Percentiles rank a stretch among this genome's conserved stretches.
phyloP scores from a whole-genome alignment of 2,797 vertebrate species.

The Darevskia nairensis region DNA sequence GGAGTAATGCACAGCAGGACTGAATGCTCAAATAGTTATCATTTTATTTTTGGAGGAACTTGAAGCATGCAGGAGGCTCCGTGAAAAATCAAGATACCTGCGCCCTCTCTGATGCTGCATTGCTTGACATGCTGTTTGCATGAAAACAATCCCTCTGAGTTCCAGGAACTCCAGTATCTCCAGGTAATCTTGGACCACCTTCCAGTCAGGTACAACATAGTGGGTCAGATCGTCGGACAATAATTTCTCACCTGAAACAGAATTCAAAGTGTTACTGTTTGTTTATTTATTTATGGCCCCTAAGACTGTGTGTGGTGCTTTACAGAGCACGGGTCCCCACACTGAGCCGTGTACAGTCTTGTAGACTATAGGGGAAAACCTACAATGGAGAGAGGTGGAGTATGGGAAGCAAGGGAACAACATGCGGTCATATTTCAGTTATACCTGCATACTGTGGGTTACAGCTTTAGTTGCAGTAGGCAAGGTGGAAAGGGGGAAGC shows the following conservation, averaged over 20 bases:
- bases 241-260: constrained; percentile 86
- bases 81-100: constrained; percentile 79
- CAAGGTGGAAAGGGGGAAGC: too few species aligned
- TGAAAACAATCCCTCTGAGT: constrained; percentile 91
- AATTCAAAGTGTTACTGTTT: constrained; percentile 51
- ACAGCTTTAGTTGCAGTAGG: neutral
- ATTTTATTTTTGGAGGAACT: neutral
- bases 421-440: neutral
- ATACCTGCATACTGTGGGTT: neutral
- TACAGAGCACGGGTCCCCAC: too few species aligned
- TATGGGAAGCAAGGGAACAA: neutral
- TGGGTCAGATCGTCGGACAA: constrained; percentile 89
- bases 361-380: neutral
- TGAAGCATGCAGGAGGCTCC: neutral
- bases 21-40: neutral
- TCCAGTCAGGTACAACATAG: constrained; percentile 92
- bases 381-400: neutral
- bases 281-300: neutral
- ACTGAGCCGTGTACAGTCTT: neutral
- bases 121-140: constrained; percentile 92
- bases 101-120: constrained; percentile 91
- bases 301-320: too few species aligned
- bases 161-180: constrained; percentile 93
- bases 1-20: neutral
- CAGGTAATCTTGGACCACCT: constrained; percentile 90